Conservation (phyloP, 2,797 vertebrate species). For the Macropus fuliginosus region DNA sequence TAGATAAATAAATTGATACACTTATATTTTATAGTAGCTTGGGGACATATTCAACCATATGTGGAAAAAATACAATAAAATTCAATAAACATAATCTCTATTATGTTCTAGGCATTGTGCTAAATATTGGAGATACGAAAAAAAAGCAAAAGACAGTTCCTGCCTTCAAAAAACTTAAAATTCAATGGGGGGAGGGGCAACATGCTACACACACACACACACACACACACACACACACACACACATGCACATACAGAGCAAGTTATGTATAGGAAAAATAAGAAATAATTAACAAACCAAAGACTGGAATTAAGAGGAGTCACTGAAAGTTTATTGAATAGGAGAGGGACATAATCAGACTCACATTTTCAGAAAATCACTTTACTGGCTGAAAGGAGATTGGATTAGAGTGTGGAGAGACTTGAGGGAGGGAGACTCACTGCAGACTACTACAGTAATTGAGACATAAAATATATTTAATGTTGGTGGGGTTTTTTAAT, state of each 20-base stretch:
- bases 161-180: background rate
- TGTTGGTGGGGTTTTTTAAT: background rate
- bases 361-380: background rate
- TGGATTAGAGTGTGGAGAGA: background rate
- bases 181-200: background rate
- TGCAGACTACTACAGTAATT: background rate
- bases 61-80: background rate
- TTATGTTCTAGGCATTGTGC: background rate
- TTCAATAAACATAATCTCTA: background rate
- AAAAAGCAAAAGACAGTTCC: background rate
- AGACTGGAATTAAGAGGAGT: background rate
- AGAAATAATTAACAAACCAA: background rate
- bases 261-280: background rate
- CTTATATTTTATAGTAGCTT: background rate
- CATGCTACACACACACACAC: no score
- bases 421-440: background rate
- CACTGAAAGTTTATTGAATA: background rate
- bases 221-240: no score
- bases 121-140: background rate
- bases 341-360: background rate
- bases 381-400: background rate
- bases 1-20: background rate
- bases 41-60: background rate
- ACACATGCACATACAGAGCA: background rate
- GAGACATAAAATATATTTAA: background rate